These are phyloP conservation scores for Volucella inflata DNA, from an alignment of 2,888 invertebrate genomes.

Conservation along the genomic window DNA sequence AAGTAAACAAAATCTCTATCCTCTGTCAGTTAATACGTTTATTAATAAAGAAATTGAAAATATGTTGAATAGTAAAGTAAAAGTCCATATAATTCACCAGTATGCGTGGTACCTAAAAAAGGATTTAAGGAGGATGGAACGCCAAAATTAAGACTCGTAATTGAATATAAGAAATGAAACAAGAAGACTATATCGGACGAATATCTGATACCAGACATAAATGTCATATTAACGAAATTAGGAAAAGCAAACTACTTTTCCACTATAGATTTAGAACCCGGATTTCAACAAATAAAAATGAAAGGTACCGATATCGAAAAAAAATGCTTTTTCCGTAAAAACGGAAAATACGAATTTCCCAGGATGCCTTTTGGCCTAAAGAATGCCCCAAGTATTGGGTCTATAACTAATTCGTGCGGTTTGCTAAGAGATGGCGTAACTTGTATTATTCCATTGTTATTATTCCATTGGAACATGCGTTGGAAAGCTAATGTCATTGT, in stretches of 20 bases:
- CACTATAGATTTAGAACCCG: conserved; percentile 46
- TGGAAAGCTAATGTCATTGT: too few relatives aligned
- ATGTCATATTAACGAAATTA: conserved; percentile 51
- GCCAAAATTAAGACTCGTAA: background rate
- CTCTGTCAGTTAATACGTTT: background rate
- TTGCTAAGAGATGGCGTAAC: too few relatives aligned
- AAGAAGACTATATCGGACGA: background rate
- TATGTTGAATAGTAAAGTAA: background rate
- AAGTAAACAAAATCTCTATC: conserved; percentile 12
- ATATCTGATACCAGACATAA: conserved; percentile 26
- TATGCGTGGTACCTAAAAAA: conserved; percentile 15
- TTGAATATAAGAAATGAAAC: conserved; percentile 9
- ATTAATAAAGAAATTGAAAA: background rate
- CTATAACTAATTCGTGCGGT: too few relatives aligned
- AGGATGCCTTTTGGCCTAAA: conserved; percentile 58
- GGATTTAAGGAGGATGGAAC: background rate
- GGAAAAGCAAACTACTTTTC: conserved; percentile 39
- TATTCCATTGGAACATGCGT: too few relatives aligned
- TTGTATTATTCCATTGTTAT: too few relatives aligned
- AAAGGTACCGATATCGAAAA: conserved; percentile 30
- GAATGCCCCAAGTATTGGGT: conserved; percentile 53
- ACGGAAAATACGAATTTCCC: conserved; percentile 47
- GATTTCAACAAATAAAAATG: conserved; percentile 54
- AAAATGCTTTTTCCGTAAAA: background rate
- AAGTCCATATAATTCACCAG: conserved; percentile 7